These are phyloP conservation scores for Archilochus colubris DNA, from an alignment of 2,113 vertebrate genomes.

Conservation along the genomic window DNA sequence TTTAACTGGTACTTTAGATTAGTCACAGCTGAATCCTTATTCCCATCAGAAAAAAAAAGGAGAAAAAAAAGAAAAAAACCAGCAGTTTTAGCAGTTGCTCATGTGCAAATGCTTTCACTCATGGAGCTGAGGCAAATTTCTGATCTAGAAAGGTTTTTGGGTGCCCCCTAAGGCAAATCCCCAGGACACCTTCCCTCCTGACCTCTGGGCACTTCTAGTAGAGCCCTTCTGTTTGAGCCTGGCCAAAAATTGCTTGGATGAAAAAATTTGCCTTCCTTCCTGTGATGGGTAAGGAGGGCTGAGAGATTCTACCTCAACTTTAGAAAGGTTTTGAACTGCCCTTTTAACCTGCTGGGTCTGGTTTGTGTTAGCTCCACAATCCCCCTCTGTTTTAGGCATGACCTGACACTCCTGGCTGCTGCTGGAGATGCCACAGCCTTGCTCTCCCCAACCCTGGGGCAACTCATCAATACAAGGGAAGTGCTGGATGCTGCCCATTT, in stretches of 20 bases:
- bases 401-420: background rate
- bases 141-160: background rate
- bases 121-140: background rate
- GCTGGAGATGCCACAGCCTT: background rate
- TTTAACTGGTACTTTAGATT: background rate
- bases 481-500: background rate
- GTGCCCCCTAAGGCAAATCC: background rate
- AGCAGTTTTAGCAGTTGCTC: background rate
- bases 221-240: background rate
- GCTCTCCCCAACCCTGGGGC: accelerated
- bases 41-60: background rate
- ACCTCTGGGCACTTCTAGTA: background rate
- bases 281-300: background rate
- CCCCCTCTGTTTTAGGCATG: background rate
- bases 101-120: background rate
- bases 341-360: background rate
- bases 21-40: background rate
- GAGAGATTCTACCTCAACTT: background rate
- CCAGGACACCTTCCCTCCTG: background rate
- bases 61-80: too few relatives aligned
- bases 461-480: background rate
- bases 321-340: background rate
- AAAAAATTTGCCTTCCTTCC: background rate
- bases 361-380: background rate
- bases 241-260: background rate